phyloP scores from a whole-genome alignment of 2,888 invertebrate genomes.

The Lasioglossum lativentre region DNA sequence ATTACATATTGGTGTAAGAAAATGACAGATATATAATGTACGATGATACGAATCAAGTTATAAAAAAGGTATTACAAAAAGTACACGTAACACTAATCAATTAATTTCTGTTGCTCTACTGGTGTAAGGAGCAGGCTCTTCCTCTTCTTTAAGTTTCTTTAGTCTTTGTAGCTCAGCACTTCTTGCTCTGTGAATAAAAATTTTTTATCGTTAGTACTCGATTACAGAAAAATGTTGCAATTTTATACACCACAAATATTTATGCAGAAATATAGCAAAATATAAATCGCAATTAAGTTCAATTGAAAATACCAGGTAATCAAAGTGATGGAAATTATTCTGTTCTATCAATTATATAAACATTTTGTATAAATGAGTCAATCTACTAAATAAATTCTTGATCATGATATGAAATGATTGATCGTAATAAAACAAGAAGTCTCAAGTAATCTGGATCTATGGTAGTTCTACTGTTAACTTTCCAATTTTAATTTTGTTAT shows the following conservation, averaged over 20 bases:
- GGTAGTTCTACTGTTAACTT: neutral
- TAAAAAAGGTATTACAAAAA: constrained; percentile 25
- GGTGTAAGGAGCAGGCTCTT: constrained; percentile 62
- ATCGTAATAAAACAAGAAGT: too few species aligned
- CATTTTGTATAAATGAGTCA: too few species aligned
- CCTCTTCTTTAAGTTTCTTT: constrained; percentile 78
- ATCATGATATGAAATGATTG: too few species aligned
- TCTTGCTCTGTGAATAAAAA: constrained; percentile 67
- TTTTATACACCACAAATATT: neutral
- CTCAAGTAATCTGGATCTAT: too few species aligned
- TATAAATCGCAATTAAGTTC: neutral
- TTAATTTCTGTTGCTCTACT: constrained; percentile 78
- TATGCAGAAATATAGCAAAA: too few species aligned
- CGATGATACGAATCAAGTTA: constrained; percentile 24
- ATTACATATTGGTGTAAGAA: constrained; percentile 18
- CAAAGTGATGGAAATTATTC: too few species aligned
- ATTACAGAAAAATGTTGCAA: neutral
- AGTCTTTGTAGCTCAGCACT: constrained; percentile 76
- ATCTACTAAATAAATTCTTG: too few species aligned
- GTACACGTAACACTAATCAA: constrained; percentile 50
- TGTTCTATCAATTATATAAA: too few species aligned
- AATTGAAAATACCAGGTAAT: neutral
- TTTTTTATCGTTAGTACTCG: neutral
- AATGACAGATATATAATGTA: constrained; percentile 30
- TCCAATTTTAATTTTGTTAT: neutral